Conservation (phyloP, 2,888 invertebrate species). For the Drosophila paracracens region DNA sequence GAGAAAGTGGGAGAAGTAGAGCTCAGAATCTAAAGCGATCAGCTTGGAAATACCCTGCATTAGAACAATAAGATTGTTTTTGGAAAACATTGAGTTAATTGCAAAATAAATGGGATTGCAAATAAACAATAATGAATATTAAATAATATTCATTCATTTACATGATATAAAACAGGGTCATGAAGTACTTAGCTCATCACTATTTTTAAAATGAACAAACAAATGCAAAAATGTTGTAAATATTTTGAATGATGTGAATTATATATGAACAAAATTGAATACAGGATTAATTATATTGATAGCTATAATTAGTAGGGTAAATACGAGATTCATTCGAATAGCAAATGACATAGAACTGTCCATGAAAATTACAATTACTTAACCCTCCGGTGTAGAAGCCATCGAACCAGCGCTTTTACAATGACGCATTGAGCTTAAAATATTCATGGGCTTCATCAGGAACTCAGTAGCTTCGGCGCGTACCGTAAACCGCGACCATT, state of each 20-base stretch:
- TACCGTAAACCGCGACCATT: not conserved
- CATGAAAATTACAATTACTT: not conserved
- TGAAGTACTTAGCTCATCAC: not conserved
- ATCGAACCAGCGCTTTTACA: not conserved
- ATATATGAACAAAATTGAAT: not conserved
- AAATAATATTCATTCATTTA: too few relatives aligned
- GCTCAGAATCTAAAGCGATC: not conserved
- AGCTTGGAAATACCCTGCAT: constrained; percentile 10
- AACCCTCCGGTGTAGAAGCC: not conserved
- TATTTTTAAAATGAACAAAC: not conserved
- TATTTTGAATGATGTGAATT: not conserved
- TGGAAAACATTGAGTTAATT: not conserved
- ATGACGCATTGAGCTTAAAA: constrained; percentile 4
- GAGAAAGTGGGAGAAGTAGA: not conserved
- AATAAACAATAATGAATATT: too few relatives aligned
- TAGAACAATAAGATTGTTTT: not conserved
- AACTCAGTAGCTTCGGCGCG: not conserved
- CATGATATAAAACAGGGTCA: not conserved
- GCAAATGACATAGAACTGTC: not conserved
- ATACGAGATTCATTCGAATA: not conserved
- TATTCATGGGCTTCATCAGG: constrained; percentile 18
- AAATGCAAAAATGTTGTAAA: not conserved
- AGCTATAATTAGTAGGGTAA: not conserved
- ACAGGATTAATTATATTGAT: not conserved
- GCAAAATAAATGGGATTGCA: not conserved